Evolutionary conservation across 1,140 invertebrate species (phyloP).

Genomic region (Ditylenchus dipsaci): DNA sequence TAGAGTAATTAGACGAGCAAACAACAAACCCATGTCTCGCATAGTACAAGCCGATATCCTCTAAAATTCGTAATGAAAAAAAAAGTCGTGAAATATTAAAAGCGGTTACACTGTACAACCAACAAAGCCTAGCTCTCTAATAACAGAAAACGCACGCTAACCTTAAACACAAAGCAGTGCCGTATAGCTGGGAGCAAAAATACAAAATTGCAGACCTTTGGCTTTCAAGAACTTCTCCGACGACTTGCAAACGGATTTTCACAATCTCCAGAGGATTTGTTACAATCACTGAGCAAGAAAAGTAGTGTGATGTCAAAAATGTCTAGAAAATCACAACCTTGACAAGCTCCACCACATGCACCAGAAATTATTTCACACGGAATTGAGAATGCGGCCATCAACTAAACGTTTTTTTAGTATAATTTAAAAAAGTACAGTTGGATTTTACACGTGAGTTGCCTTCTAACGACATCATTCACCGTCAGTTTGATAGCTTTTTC

Average conservation of each 20-base stretch:
- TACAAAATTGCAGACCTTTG: constrained; percentile 73
- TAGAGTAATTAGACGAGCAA: constrained; percentile 70
- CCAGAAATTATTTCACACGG: constrained; percentile 85
- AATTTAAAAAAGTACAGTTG: too few species aligned
- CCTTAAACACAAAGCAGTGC: constrained; percentile 58
- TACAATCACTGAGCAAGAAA: constrained; percentile 67
- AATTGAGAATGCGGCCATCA: constrained; percentile 73
- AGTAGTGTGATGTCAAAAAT: too few species aligned
- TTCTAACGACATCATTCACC: constrained; percentile 87
- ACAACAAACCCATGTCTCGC: constrained; percentile 65
- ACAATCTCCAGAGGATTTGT: constrained; percentile 99
- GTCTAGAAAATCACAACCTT: constrained; percentile 46
- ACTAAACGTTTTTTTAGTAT: constrained; percentile 77
- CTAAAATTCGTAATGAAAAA: constrained; percentile 56
- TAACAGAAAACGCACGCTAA: constrained; percentile 47
- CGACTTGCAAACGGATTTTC: constrained; percentile 96
- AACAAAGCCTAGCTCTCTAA: constrained; percentile 54
- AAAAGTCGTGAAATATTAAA: too few species aligned
- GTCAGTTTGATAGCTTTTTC: constrained; percentile 99
- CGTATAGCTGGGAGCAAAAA: constrained; percentile 82
- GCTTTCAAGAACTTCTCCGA: constrained; percentile 79
- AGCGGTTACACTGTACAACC: constrained; percentile 58
- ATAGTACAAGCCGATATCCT: constrained; percentile 66
- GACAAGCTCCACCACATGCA: constrained; percentile 81
- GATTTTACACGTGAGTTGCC: constrained; percentile 69